Evolutionary conservation across 2,888 invertebrate species (phyloP).

Genomic region (Seladonia tumulorum): DNA sequence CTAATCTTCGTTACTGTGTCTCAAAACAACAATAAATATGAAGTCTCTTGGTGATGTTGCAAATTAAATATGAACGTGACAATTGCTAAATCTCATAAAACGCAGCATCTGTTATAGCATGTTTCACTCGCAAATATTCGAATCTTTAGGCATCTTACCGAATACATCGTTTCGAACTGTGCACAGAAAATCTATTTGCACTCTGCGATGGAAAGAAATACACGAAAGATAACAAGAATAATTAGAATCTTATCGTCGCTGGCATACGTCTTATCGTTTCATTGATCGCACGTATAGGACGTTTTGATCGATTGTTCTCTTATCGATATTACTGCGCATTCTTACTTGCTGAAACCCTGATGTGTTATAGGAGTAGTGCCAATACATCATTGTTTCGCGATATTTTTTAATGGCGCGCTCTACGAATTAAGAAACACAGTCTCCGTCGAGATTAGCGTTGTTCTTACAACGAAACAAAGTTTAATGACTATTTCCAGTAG

Average conservation of each 20-base stretch:
- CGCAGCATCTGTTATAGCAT: not conserved
- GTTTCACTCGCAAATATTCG: not conserved
- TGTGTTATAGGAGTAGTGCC: not conserved
- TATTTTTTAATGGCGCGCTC: not conserved
- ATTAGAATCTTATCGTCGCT: slow-evolving; percentile 18
- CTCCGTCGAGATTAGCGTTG: not conserved
- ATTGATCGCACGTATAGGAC: slow-evolving; percentile 16
- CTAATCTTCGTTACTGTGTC: no score
- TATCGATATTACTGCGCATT: slow-evolving; percentile 31
- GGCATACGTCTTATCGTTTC: slow-evolving; percentile 23
- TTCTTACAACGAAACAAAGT: not conserved
- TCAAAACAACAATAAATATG: no score
- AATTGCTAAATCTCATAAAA: not conserved
- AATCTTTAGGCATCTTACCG: not conserved
- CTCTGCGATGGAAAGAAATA: not conserved
- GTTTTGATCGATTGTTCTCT: slow-evolving; percentile 26
- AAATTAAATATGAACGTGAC: no score
- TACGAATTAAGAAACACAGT: not conserved
- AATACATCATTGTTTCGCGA: slow-evolving; percentile 8
- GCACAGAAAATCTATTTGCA: not conserved
- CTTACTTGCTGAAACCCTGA: not conserved
- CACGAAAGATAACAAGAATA: not conserved
- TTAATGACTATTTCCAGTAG: not conserved
- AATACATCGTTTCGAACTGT: not conserved
- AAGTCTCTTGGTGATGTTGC: no score